These are phyloP conservation scores for Polyergus mexicanus DNA, from an alignment of 1,140 invertebrate genomes.

Conservation along the genomic window DNA sequence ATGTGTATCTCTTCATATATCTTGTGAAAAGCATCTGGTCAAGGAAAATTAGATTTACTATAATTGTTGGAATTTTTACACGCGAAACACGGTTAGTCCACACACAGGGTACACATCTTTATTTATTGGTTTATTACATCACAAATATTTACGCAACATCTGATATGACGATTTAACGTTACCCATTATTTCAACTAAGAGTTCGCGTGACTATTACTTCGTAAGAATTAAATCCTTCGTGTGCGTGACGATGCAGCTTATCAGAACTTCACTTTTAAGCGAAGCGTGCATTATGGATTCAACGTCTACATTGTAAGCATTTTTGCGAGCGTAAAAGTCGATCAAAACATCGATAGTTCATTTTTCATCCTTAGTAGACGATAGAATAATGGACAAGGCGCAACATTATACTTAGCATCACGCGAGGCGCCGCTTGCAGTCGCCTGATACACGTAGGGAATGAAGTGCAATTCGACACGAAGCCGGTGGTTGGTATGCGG, in stretches of 20 bases:
- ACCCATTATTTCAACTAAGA: constrained; percentile 16
- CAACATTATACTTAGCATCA: constrained; percentile 25
- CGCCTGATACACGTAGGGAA: background rate
- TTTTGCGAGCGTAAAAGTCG: constrained; percentile 43
- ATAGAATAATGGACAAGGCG: constrained; percentile 16
- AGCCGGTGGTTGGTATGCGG: constrained; percentile 40
- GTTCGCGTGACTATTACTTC: constrained; percentile 26
- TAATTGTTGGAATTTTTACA: background rate
- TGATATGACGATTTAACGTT: constrained; percentile 16
- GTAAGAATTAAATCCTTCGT: constrained; percentile 22
- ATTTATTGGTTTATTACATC: background rate
- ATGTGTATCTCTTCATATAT: background rate
- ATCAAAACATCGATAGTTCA: constrained; percentile 46
- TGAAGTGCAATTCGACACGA: constrained; percentile 51
- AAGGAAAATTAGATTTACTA: background rate
- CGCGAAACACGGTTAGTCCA: background rate
- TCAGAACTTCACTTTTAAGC: background rate
- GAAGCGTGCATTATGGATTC: background rate
- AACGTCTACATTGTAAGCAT: constrained; percentile 36
- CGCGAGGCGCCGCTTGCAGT: constrained; percentile 10
- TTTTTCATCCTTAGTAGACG: constrained; percentile 44
- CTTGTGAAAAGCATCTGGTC: background rate
- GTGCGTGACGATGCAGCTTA: constrained; percentile 47
- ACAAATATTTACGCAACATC: background rate
- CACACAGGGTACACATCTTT: background rate